These are phyloP conservation scores for Thaumetopoea pityocampa DNA, from an alignment of 1,140 invertebrate genomes.

Conservation along the genomic window DNA sequence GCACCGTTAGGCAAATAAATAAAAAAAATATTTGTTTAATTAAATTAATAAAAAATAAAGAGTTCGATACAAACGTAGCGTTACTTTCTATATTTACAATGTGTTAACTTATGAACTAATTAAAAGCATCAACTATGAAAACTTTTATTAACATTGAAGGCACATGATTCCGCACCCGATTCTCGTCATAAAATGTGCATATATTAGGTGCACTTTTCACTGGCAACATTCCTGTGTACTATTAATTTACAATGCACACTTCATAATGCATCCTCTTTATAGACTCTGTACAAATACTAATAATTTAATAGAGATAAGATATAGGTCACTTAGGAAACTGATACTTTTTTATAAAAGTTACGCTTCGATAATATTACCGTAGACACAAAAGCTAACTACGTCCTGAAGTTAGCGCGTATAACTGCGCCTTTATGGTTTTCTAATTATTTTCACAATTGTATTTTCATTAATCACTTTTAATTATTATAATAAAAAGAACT, in stretches of 20 bases:
- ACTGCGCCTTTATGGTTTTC: too few species aligned
- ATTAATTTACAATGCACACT: conserved; percentile 18
- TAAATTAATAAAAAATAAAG: conserved; percentile 71
- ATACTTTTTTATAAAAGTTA: too few species aligned
- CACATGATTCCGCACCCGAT: conserved; percentile 73
- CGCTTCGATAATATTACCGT: too few species aligned
- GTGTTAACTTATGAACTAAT: conserved; percentile 63
- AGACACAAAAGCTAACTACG: too few species aligned
- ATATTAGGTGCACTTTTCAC: conserved; percentile 47
- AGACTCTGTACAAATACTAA: conserved; percentile 11
- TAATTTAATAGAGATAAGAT: background rate
- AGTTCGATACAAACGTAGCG: conserved; percentile 59
- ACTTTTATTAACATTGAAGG: conserved; percentile 72
- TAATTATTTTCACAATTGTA: too few species aligned
- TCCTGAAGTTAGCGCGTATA: too few species aligned
- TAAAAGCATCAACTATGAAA: conserved; percentile 75
- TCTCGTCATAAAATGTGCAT: conserved; percentile 52
- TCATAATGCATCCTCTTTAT: conserved; percentile 5
- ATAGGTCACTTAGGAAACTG: background rate
- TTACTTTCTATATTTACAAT: conserved; percentile 69
- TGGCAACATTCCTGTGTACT: conserved; percentile 34
- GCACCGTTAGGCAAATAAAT: conserved; percentile 61
- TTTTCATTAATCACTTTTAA: too few species aligned
- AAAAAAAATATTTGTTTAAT: conserved; percentile 45
- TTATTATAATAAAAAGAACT: too few species aligned